Evolutionary conservation across 2,113 vertebrate genomes (phyloP).

Genomic region (Poicephalus meyeri): DNA sequence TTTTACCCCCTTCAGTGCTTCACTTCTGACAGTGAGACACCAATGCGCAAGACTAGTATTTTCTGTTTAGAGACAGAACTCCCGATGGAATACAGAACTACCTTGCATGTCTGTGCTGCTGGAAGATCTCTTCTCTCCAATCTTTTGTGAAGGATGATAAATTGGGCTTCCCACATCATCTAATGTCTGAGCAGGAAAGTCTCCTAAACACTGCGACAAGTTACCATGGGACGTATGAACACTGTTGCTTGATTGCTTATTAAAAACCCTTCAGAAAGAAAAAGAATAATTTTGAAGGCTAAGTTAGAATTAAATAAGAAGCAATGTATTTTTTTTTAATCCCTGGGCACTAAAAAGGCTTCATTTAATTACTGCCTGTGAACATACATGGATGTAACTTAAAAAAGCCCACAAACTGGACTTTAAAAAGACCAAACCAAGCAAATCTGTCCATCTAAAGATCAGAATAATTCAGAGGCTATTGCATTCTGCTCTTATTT

Average conservation of each 20-base stretch:
- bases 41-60: not conserved
- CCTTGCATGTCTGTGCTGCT: slow-evolving; percentile 88
- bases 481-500: not conserved
- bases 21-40: not conserved
- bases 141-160: slow-evolving; percentile 76
- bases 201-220: slow-evolving; percentile 83
- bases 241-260: slow-evolving; percentile 77
- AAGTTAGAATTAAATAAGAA: not conserved
- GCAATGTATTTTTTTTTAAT: not conserved
- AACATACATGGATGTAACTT: not conserved
- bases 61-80: not conserved
- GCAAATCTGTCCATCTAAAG: not conserved
- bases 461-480: not conserved
- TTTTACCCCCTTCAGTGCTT: not conserved
- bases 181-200: slow-evolving; percentile 73
- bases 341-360: not conserved
- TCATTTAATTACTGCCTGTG: not conserved
- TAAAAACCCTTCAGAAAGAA: slow-evolving; percentile 73
- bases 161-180: slow-evolving; percentile 83
- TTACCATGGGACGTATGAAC: slow-evolving; percentile 81
- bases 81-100: slow-evolving; percentile 43
- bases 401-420: not conserved
- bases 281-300: not conserved
- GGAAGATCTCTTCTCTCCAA: slow-evolving; percentile 85
- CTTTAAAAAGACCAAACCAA: not conserved